These are phyloP conservation scores for Mellivora capensis DNA, from an alignment of 2,113 vertebrate genomes.

Conservation along the genomic window DNA sequence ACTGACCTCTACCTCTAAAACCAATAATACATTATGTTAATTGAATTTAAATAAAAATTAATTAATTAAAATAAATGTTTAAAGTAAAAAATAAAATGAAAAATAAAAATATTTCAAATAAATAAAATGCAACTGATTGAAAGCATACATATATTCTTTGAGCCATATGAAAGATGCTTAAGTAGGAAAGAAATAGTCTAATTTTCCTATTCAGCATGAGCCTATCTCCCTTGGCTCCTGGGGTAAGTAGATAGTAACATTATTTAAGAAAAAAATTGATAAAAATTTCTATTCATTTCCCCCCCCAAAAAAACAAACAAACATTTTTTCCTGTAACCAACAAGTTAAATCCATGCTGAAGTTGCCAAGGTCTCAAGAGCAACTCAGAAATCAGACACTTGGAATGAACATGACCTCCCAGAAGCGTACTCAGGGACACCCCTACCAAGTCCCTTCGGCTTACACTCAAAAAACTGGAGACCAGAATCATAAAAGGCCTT, in stretches of 20 bases:
- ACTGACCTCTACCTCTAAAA: too few species aligned
- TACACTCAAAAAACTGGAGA: not conserved
- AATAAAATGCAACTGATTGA: slow-evolving; percentile 22
- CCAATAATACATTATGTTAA: too few species aligned
- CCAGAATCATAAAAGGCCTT: not conserved
- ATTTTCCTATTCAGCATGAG: not conserved
- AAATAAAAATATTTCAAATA: not conserved
- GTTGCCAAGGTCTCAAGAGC: not conserved
- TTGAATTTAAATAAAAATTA: not conserved
- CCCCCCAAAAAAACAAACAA: not conserved
- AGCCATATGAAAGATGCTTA: not conserved
- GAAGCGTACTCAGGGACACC: not conserved
- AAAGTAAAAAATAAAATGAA: not conserved
- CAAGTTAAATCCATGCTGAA: not conserved
- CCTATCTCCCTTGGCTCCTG: not conserved
- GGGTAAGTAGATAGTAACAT: not conserved
- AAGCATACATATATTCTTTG: not conserved
- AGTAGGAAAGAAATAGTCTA: not conserved
- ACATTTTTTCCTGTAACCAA: not conserved
- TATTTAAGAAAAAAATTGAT: slow-evolving; percentile 35
- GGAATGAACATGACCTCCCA: not conserved
- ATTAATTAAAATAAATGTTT: not conserved
- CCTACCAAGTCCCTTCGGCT: not conserved
- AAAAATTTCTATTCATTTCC: slow-evolving; percentile 7
- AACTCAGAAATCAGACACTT: not conserved